Evolutionary conservation across 2,888 invertebrate genomes (phyloP), one percentile per base, ranked within the genome.

Genomic region (Esperia sulphurella): DNA sequence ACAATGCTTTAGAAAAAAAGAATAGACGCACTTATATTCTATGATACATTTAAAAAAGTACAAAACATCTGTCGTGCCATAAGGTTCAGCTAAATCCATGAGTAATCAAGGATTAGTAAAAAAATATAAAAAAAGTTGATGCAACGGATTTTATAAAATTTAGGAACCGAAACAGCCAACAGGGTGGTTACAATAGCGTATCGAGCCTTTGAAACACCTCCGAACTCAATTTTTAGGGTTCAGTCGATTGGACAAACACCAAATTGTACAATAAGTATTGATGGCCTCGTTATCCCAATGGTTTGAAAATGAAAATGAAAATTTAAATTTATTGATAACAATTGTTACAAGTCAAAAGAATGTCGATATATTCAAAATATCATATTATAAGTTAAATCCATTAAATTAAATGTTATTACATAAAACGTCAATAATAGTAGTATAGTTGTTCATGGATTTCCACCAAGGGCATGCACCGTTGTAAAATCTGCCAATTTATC

Each of bases 141-240:
- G 61, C 59, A 55, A 71, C 64, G 71, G 70, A 70, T 77, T 76
- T 73, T 69, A 63, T 62, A 71, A 75, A 77, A 75, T 73, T n/a
- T 69, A 67, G 64, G 65, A 74, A 67, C 67, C 65, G 70, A 68
- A 79, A 67, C 68, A 53, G 61, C 81, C 75, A 76, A 75, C 82
- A 79, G 82, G 53, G 81, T 65, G 53, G 45, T 41, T 52, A 71
- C 63, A 71, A 71, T 72, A 58, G 54, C 45, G 46, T 70, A 75
- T 79, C 67, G 75, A 73, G 55, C 57, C 55, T 63, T 46, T 46
- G 50, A 43, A 28, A 30, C 35, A 46, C 45, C 40, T 38, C 38
- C 33, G 43, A 37, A 42, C 48, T 43, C 12, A 5, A 28, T 57
- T 45, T 33, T 65, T 65, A 54, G 65, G 59, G 69, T 48, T 62